phyloP scores from a whole-genome alignment of 2,797 vertebrate species.

The Orestias chungarensis region DNA sequence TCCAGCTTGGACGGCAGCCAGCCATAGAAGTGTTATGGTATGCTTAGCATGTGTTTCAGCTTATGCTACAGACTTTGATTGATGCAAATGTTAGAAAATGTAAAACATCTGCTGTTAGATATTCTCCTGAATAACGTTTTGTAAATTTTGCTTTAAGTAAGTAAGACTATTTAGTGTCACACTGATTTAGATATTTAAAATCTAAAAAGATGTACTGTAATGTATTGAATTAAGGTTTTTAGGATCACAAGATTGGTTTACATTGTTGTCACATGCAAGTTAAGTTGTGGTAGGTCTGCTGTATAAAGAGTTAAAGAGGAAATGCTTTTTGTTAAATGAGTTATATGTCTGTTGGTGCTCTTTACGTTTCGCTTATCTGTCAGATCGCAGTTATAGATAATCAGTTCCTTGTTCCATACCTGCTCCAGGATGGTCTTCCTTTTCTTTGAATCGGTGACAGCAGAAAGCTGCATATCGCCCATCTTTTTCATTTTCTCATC shows the following conservation, averaged over 20 bases:
- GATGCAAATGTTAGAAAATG: slow-evolving; percentile 11
- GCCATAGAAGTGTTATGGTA: slow-evolving; percentile 18
- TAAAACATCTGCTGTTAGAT: slow-evolving; percentile 37
- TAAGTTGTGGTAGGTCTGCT: slow-evolving; percentile 1
- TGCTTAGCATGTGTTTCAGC: slow-evolving; percentile 24
- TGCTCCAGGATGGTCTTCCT: slow-evolving; percentile 95
- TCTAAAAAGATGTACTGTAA: slow-evolving; percentile 20
- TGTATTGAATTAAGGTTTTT: slow-evolving; percentile 11
- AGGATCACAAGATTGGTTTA: slow-evolving; percentile 21
- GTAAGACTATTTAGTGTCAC: slow-evolving; percentile 32
- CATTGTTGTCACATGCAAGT: slow-evolving; percentile 3
- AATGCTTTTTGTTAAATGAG: background rate
- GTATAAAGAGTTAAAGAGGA: background rate
- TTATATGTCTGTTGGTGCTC: background rate
- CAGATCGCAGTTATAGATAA: background rate
- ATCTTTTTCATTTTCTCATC: slow-evolving; percentile 99
- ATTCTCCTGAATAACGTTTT: slow-evolving; percentile 31
- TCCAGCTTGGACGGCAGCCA: slow-evolving; percentile 31
- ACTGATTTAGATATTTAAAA: slow-evolving; percentile 18
- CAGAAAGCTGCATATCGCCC: slow-evolving; percentile 97
- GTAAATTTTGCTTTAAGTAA: slow-evolving; percentile 32
- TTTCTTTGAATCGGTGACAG: slow-evolving; percentile 89
- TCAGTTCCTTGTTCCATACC: slow-evolving; percentile 66
- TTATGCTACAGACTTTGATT: slow-evolving; percentile 32
- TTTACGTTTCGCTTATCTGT: background rate